Base-by-base conservation (phyloP, 1,140 invertebrate species). In the Ctenoplectra terminalis region DNA sequence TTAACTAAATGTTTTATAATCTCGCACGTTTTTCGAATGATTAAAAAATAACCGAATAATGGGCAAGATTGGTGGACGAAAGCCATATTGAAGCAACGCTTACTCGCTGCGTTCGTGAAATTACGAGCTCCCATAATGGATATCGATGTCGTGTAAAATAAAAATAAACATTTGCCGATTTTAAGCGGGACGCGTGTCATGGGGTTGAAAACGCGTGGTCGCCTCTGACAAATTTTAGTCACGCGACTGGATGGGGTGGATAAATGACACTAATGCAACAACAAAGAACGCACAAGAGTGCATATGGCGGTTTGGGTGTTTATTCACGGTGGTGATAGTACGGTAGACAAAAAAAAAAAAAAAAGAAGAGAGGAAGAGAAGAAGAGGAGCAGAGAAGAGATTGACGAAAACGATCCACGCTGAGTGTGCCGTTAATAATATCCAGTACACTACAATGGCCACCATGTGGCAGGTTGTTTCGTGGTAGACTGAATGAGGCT, bases 401-500 rank as follows among this genome's bases (percentile, higher is more conserved):
- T 31, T 17, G 81, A 72, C 71, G 76, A 83, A 40, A 83, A 86
- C 84, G 74, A 87, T 87, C 64, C 74, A 66, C 43, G 70, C 40
- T 29, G 81, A 50, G 58, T 72, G 77, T 58, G 76, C 50, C 82
- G 85, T 87, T 87, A 87, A 87, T 87, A 87, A 87, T 87, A 87
- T 82, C 85, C 85, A 80, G 78, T 56, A 52, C n/a, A 34, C 31
- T 26, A 88, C 87, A 88, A 88, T 86, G 81, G 84, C 84, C 87
- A 88, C 90, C 90, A 90, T 90, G 89, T 90, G 90, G 90, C 89
- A 90, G 89, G 90, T 90, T 90, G 89, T 90, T 90, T 90, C 89
- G 89, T 85, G 89, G 89, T 90, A 74, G 67, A 86, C 81, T 91
- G 90, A 91, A 91, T 91, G 89, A 90, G 85, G 85, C 89, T 91